These are phyloP conservation scores for Centropyge bicolor DNA, from an alignment of 2,797 vertebrate genomes.

Conservation along the genomic window DNA sequence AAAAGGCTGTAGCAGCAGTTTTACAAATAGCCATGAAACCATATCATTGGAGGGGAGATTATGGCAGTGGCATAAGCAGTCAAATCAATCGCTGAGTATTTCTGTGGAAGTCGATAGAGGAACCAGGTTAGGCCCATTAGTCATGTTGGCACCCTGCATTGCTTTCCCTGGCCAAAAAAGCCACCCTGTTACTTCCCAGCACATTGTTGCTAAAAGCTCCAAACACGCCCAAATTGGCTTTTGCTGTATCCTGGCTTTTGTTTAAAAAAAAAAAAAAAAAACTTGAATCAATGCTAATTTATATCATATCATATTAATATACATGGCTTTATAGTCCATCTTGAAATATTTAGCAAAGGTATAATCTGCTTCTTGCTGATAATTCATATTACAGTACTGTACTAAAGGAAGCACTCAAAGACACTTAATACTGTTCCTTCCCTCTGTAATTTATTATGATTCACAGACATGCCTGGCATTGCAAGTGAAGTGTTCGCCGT, in stretches of 20 bases:
- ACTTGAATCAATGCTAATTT: slow-evolving; percentile 50
- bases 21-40: slow-evolving; percentile 72
- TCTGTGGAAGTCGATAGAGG: slow-evolving; percentile 78
- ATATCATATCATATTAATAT: slow-evolving; percentile 38
- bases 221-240: slow-evolving; percentile 36
- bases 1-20: slow-evolving; percentile 70
- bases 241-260: slow-evolving; percentile 24
- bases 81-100: slow-evolving; percentile 83
- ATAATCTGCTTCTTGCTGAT: slow-evolving; percentile 52
- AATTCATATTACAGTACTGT: slow-evolving; percentile 44
- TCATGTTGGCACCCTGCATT: slow-evolving; percentile 79
- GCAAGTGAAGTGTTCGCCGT: slow-evolving; percentile 49
- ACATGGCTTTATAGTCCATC: slow-evolving; percentile 39
- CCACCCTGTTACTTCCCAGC: slow-evolving; percentile 46
- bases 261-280: slow-evolving; percentile 11
- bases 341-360: slow-evolving; percentile 59
- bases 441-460: slow-evolving; percentile 64
- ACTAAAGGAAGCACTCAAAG: slow-evolving; percentile 57
- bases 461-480: slow-evolving; percentile 66
- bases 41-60: slow-evolving; percentile 79
- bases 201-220: slow-evolving; percentile 53
- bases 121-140: slow-evolving; percentile 82
- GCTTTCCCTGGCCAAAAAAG: slow-evolving; percentile 56
- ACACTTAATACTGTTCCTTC: slow-evolving; percentile 59
- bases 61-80: slow-evolving; percentile 78